Percentiles rank a stretch among this genome's conserved stretches.
Conservation (phyloP, 2,797 vertebrate species). For the Centroberyx gerrardi region DNA sequence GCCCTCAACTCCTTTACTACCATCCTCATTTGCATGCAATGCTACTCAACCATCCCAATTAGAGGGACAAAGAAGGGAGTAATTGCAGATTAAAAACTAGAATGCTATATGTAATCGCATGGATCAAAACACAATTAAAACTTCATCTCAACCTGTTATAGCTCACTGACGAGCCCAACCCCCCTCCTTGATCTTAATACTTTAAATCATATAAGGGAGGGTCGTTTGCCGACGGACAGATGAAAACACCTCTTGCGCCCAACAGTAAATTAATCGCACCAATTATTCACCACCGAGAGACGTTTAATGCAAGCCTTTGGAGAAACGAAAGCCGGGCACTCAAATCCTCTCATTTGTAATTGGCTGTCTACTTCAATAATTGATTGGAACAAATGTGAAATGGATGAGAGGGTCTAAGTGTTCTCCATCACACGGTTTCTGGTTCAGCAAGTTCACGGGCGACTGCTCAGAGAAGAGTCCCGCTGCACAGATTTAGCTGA, state of each 20-base stretch:
- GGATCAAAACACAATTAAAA: slow-evolving; percentile 90
- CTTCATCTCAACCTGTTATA: slow-evolving; percentile 82
- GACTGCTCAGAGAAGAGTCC: slow-evolving; percentile 73
- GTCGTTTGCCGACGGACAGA: slow-evolving; percentile 79
- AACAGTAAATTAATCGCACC: slow-evolving; percentile 89
- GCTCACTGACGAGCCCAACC: slow-evolving; percentile 66
- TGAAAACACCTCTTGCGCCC: slow-evolving; percentile 84
- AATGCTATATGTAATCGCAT: slow-evolving; percentile 82
- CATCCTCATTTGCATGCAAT: slow-evolving; percentile 75
- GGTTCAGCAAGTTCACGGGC: slow-evolving; percentile 78
- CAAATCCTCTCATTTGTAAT: slow-evolving; percentile 90
- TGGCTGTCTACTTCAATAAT: slow-evolving; percentile 91
- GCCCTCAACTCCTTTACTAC: slow-evolving; percentile 64
- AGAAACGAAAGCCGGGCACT: slow-evolving; percentile 86
- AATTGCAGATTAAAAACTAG: slow-evolving; percentile 86
- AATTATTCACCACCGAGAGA: slow-evolving; percentile 88
- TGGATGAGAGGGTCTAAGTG: slow-evolving; percentile 88
- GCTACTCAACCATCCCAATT: slow-evolving; percentile 75
- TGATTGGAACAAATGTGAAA: slow-evolving; percentile 91
- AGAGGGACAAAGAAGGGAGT: slow-evolving; percentile 79
- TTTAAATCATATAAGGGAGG: slow-evolving; percentile 84
- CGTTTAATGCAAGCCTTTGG: slow-evolving; percentile 86
- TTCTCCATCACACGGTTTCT: slow-evolving; percentile 86
- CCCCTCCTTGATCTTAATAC: slow-evolving; percentile 77
- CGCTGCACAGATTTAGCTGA: slow-evolving; percentile 65